Conservation (phyloP, 2,113 vertebrate species). For the Nycticebus coucang region DNA sequence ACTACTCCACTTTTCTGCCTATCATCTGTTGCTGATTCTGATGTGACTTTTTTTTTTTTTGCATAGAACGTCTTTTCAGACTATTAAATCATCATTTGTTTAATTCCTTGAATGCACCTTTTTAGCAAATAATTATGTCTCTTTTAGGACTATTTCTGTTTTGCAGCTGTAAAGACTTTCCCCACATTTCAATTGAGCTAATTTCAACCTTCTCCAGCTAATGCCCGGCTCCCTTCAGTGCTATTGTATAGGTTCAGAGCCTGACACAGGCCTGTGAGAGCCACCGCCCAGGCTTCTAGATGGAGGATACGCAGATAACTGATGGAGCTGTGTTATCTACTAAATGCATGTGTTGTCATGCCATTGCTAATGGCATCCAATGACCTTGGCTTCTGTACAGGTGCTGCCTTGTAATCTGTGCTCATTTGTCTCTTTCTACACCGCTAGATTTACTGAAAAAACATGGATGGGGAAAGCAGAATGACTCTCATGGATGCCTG, state of each 20-base stretch:
- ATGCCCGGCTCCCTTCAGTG: neutral
- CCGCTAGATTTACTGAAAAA: conserved; percentile 29
- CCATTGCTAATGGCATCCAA: conserved; percentile 32
- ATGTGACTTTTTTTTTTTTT: neutral
- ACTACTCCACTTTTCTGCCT: neutral
- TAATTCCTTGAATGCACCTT: neutral
- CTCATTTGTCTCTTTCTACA: conserved; percentile 62
- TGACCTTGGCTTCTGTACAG: conserved; percentile 53
- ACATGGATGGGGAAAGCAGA: neutral
- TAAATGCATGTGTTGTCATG: conserved; percentile 3
- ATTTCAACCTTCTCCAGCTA: conserved; percentile 5
- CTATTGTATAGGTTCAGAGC: neutral
- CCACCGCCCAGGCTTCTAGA: neutral
- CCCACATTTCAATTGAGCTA: conserved; percentile 24
- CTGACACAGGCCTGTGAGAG: neutral
- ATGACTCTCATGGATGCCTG: neutral
- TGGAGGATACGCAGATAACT: conserved; percentile 62
- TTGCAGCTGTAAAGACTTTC: neutral
- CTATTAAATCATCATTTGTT: conserved; percentile 5
- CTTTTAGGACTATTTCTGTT: conserved; percentile 16
- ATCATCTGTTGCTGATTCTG: neutral
- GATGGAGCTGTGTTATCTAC: neutral
- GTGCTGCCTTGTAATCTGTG: conserved; percentile 29
- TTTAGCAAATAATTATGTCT: neutral
- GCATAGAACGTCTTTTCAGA: neutral